A percentile compares a stretch with the other conserved stretches of the same genome.
Conservation (phyloP, 2,888 invertebrate genomes). For the Sialis lutaria region DNA sequence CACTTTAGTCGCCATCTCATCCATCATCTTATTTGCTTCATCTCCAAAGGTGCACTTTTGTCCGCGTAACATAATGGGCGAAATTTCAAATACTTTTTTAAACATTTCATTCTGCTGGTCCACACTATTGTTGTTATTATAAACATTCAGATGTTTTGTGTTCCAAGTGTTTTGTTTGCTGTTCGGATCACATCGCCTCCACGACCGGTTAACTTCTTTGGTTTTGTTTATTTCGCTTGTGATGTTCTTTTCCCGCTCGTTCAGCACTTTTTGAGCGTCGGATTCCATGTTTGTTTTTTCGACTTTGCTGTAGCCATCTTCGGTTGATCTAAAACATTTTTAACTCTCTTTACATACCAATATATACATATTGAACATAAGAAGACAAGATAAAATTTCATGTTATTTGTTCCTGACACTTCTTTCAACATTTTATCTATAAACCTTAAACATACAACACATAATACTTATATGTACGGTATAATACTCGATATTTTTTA, state of each 20-base stretch:
- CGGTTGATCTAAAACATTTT: too few relatives aligned
- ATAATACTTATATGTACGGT: too few relatives aligned
- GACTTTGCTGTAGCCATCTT: too few relatives aligned
- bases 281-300: neutral
- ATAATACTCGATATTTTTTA: too few relatives aligned
- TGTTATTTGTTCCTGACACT: too few relatives aligned
- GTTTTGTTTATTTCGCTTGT: neutral
- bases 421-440: too few relatives aligned
- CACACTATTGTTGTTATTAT: neutral
- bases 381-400: too few relatives aligned
- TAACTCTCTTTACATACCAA: too few relatives aligned
- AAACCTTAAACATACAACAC: too few relatives aligned
- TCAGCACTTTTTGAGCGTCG: neutral
- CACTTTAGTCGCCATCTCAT: neutral
- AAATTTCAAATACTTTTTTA: constrained; percentile 2
- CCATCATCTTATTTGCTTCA: neutral
- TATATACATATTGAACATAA: too few relatives aligned
- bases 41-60: neutral
- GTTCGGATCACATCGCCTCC: neutral
- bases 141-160: neutral
- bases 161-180: neutral
- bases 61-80: constrained; percentile 1
- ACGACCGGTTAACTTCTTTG: neutral
- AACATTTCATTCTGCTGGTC: neutral
- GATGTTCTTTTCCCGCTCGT: neutral